Evolutionary conservation across 2,797 vertebrate species (phyloP).

Genomic region (Danionella dracula): DNA sequence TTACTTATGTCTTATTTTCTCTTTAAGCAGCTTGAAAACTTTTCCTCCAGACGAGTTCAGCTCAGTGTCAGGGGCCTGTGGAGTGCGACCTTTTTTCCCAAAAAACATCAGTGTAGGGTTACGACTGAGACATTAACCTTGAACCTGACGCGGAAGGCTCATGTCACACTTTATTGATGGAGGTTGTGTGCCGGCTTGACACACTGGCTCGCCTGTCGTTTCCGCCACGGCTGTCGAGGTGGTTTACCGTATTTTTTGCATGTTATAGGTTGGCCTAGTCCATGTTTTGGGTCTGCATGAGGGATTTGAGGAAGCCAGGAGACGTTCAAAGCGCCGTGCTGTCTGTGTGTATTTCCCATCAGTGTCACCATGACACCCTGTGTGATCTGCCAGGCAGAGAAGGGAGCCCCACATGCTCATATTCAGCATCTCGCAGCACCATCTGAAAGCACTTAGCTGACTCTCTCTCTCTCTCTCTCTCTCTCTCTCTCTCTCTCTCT

Average conservation of each 20-base stretch:
- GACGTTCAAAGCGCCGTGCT: constrained; percentile 33
- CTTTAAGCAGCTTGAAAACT: constrained; percentile 19
- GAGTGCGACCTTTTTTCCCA: constrained; percentile 7
- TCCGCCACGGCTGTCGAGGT: neutral
- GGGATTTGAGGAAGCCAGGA: constrained; percentile 28
- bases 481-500: neutral
- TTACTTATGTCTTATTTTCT: constrained; percentile 4
- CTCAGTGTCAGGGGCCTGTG: constrained; percentile 29
- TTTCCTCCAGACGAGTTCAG: constrained; percentile 26
- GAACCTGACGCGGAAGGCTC: constrained; percentile 26
- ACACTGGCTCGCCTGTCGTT: neutral
- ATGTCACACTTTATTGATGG: constrained; percentile 39
- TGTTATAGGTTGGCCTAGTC: constrained; percentile 26
- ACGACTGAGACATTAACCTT: constrained; percentile 35
- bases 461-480: neutral
- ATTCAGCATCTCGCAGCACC: constrained; percentile 32
- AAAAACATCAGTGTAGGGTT: constrained; percentile 23
- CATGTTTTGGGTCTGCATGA: constrained; percentile 22
- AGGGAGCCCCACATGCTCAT: constrained; percentile 33
- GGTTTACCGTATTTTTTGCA: neutral
- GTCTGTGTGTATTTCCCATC: constrained; percentile 41
- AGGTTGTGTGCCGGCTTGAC: constrained; percentile 12
- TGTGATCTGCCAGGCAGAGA: constrained; percentile 28
- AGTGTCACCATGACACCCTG: constrained; percentile 33
- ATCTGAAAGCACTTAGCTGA: constrained; percentile 48